A percentile compares a stretch with the other conserved stretches of the same genome.
Evolutionary conservation across 2,888 invertebrate species (phyloP).

Genomic region (Nephrocerus scutellatus): DNA sequence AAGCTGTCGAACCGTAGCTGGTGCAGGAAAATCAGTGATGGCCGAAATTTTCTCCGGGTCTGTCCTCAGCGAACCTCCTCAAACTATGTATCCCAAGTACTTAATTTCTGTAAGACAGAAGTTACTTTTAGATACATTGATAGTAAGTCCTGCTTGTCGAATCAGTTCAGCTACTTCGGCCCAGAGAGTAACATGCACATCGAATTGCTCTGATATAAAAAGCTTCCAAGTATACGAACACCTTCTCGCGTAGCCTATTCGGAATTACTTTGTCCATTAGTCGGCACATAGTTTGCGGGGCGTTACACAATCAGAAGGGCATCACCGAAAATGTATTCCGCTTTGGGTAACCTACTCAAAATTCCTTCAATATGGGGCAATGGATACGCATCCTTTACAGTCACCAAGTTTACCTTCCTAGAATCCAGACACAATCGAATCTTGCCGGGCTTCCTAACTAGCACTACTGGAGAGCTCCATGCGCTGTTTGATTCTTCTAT

Average conservation of each 20-base stretch:
- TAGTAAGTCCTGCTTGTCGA: slow-evolving; percentile 4
- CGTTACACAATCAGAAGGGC: slow-evolving; percentile 10
- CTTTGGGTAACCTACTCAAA: slow-evolving; percentile 7
- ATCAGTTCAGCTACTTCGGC: not conserved
- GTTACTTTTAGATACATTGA: slow-evolving; percentile 13
- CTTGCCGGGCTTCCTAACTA: slow-evolving; percentile 27
- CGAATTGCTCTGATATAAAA: slow-evolving; percentile 14
- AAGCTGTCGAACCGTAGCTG: slow-evolving; percentile 13
- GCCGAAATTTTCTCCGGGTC: slow-evolving; percentile 15
- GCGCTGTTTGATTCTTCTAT: slow-evolving; percentile 31
- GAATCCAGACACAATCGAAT: slow-evolving; percentile 31
- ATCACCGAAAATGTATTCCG: slow-evolving; percentile 15
- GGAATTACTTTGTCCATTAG: slow-evolving; percentile 11
- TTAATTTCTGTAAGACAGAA: slow-evolving; percentile 14
- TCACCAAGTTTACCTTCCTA: slow-evolving; percentile 30
- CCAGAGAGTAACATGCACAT: slow-evolving; percentile 3
- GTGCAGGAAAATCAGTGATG: slow-evolving; percentile 13
- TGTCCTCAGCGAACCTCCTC: slow-evolving; percentile 10
- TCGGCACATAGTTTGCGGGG: slow-evolving; percentile 7
- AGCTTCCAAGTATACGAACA: slow-evolving; percentile 16
- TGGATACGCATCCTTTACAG: slow-evolving; percentile 21
- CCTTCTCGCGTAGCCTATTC: slow-evolving; percentile 1
- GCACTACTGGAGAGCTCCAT: slow-evolving; percentile 31
- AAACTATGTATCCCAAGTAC: slow-evolving; percentile 16
- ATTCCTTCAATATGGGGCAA: slow-evolving; percentile 20